phyloP scores from a whole-genome alignment of 2,797 vertebrate species.

The Phrynocephalus forsythii region DNA sequence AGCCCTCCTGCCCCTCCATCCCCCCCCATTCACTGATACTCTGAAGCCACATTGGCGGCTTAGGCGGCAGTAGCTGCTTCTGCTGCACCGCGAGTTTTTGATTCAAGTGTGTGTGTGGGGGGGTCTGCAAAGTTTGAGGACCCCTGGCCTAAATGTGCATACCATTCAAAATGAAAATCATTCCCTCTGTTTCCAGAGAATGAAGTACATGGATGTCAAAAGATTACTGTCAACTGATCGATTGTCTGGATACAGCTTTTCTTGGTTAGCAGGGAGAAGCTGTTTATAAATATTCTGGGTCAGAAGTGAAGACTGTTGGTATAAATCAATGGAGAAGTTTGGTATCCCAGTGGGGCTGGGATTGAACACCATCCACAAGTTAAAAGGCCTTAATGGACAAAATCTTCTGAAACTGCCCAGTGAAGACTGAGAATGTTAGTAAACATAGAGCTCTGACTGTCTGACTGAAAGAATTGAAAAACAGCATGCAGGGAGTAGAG shows the following conservation, averaged over 20 bases:
- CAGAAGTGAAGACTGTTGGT: too few relatives aligned
- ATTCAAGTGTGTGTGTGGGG: too few relatives aligned
- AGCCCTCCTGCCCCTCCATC: too few relatives aligned
- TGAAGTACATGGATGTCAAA: too few relatives aligned
- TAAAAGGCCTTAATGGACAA: background rate
- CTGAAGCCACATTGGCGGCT: too few relatives aligned
- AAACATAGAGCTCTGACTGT: background rate
- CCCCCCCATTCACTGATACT: too few relatives aligned
- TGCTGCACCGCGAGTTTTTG: too few relatives aligned
- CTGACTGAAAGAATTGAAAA: background rate
- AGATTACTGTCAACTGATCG: background rate
- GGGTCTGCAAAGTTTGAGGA: too few relatives aligned
- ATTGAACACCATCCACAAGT: background rate
- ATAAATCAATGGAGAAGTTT: background rate
- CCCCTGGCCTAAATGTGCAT: background rate
- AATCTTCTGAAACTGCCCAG: background rate
- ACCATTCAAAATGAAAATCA: background rate
- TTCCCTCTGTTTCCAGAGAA: background rate
- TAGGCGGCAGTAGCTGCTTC: too few relatives aligned
- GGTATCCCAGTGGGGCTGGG: background rate
- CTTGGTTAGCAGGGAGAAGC: too few relatives aligned
- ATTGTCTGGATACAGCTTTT: background rate
- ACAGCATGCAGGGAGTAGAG: background rate
- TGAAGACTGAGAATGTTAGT: background rate
- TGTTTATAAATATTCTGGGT: too few relatives aligned